These are phyloP conservation scores for Onthophagus taurus DNA, from an alignment of 1,140 invertebrate species.

Conservation along the genomic window DNA sequence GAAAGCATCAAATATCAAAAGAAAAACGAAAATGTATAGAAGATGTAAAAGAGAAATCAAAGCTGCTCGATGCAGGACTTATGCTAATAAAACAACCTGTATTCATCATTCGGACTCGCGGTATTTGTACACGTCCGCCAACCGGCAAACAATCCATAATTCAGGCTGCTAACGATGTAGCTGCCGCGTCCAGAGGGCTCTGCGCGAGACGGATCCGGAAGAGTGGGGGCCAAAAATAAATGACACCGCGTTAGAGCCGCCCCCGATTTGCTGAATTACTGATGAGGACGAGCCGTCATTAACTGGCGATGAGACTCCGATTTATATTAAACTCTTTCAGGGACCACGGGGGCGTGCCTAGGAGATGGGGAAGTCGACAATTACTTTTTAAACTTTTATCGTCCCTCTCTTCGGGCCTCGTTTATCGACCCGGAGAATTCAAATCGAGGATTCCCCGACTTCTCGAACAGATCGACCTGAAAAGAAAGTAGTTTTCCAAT, in stretches of 20 bases:
- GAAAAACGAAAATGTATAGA: too few species aligned
- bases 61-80: background rate
- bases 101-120: slow-evolving; percentile 1
- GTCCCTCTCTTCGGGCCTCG: background rate
- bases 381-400: slow-evolving; percentile 10
- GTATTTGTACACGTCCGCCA: slow-evolving; percentile 2
- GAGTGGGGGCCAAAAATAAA: slow-evolving; percentile 25
- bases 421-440: background rate
- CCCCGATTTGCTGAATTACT: slow-evolving; percentile 28
- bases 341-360: slow-evolving; percentile 12
- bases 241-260: slow-evolving; percentile 23
- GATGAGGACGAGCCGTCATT: slow-evolving; percentile 28
- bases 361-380: slow-evolving; percentile 10
- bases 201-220: slow-evolving; percentile 28
- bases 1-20: too few species aligned
- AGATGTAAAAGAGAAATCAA: background rate
- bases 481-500: too few species aligned
- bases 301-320: slow-evolving; percentile 30
- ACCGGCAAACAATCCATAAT: slow-evolving; percentile 33
- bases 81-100: slow-evolving; percentile 1
- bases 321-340: slow-evolving; percentile 29
- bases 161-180: slow-evolving; percentile 34
- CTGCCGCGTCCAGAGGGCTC: slow-evolving; percentile 29
- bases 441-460: too few species aligned
- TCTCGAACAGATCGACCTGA: too few species aligned